Evolutionary conservation across 1,140 invertebrate genomes (phyloP).

Genomic region (Muscidifurax raptorellus): DNA sequence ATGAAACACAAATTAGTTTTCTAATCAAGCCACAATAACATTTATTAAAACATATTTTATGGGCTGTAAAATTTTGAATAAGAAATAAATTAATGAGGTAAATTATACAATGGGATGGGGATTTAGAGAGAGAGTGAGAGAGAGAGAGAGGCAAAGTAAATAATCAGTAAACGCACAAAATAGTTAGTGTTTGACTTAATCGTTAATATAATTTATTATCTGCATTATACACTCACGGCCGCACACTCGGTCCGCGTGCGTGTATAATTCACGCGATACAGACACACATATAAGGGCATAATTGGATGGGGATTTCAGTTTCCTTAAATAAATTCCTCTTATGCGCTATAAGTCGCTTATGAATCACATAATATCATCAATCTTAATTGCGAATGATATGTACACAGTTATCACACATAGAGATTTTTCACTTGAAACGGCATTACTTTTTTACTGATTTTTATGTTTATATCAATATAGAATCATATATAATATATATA

Average conservation of each 20-base stretch:
- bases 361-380: slow-evolving; percentile 43
- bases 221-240: slow-evolving; percentile 42
- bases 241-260: slow-evolving; percentile 28
- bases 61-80: too few relatives aligned
- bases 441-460: slow-evolving; percentile 8
- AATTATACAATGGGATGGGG: too few relatives aligned
- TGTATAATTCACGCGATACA: slow-evolving; percentile 37
- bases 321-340: slow-evolving; percentile 41
- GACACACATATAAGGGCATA: slow-evolving; percentile 33
- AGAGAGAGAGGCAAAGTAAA: not conserved
- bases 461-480: not conserved
- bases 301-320: slow-evolving; percentile 20
- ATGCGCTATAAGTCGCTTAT: slow-evolving; percentile 34
- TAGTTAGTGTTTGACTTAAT: slow-evolving; percentile 18
- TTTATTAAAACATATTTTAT: too few relatives aligned
- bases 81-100: too few relatives aligned
- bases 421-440: slow-evolving; percentile 39
- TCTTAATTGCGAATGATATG: slow-evolving; percentile 46
- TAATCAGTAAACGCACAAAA: not conserved
- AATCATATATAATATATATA: not conserved
- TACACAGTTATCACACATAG: slow-evolving; percentile 53
- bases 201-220: slow-evolving; percentile 41
- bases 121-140: not conserved
- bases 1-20: too few relatives aligned
- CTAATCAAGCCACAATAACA: too few relatives aligned